Evolutionary conservation across 2,888 invertebrate species (phyloP).

Genomic region (Apamea epomidion): DNA sequence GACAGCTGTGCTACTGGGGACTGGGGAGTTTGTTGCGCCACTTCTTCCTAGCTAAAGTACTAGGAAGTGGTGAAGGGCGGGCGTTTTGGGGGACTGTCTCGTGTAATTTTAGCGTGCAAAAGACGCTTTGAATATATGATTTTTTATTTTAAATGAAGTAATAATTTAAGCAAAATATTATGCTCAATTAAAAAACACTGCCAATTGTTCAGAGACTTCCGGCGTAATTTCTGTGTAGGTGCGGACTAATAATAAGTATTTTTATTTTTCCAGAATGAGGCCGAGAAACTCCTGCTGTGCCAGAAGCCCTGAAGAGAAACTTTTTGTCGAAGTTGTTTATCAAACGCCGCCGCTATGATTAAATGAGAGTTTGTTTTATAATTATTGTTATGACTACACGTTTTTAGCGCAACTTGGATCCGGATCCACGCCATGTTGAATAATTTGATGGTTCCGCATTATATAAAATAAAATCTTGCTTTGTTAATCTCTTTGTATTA

Average conservation of each 20-base stretch:
- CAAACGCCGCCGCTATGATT: conserved; percentile 43
- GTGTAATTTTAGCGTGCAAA: neutral
- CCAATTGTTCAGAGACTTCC: neutral
- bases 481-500: conserved; percentile 19
- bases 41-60: neutral
- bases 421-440: conserved; percentile 29
- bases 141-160: neutral
- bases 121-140: no score
- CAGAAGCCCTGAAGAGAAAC: conserved; percentile 79
- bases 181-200: neutral
- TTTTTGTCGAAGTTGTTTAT: conserved; percentile 29
- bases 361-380: conserved; percentile 50
- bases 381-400: conserved; percentile 50
- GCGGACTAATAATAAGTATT: neutral
- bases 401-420: conserved; percentile 29
- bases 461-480: conserved; percentile 33
- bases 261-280: conserved; percentile 82
- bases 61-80: neutral
- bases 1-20: no score
- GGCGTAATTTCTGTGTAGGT: neutral
- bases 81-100: neutral
- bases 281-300: conserved; percentile 85
- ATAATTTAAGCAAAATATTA: neutral
- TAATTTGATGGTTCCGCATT: conserved; percentile 26
- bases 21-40: no score